Conservation (phyloP, 2,113 vertebrate genomes). For the Falcunculus frontatus region DNA sequence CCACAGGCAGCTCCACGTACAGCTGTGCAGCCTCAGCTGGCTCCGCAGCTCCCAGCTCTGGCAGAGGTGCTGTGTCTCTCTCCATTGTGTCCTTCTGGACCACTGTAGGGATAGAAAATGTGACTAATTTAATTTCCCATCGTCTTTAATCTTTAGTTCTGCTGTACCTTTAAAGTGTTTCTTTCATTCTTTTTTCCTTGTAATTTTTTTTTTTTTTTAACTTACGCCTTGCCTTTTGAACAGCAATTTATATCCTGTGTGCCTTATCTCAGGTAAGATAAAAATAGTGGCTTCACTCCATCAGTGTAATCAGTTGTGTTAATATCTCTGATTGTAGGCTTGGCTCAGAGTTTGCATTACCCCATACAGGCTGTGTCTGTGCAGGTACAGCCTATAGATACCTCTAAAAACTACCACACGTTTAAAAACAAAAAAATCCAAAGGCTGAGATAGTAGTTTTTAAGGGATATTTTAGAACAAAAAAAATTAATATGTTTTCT, state of each 20-base stretch:
- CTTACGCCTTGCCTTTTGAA: background rate
- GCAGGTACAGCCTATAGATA: background rate
- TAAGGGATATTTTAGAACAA: background rate
- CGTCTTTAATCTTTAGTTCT: background rate
- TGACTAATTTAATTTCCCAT: background rate
- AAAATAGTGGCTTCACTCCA: constrained; percentile 50
- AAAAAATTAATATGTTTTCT: background rate
- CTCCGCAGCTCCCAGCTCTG: background rate
- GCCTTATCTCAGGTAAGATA: constrained; percentile 31
- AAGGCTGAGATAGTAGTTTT: background rate
- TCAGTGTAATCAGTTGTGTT: constrained; percentile 4
- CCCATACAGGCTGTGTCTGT: background rate
- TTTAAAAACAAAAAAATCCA: background rate
- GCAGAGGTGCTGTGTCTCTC: background rate
- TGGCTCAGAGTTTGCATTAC: constrained; percentile 38
- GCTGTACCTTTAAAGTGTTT: background rate
- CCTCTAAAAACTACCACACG: background rate
- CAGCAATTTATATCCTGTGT: background rate
- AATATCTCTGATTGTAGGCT: constrained; percentile 23
- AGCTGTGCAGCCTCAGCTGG: background rate
- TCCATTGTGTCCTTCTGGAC: background rate
- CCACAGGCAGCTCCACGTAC: background rate
- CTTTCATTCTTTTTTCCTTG: background rate
- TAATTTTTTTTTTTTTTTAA: background rate
- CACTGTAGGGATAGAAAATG: background rate